Base-by-base conservation (phyloP, 2,797 vertebrate species). In the Paedocypris micromegethes region DNA sequence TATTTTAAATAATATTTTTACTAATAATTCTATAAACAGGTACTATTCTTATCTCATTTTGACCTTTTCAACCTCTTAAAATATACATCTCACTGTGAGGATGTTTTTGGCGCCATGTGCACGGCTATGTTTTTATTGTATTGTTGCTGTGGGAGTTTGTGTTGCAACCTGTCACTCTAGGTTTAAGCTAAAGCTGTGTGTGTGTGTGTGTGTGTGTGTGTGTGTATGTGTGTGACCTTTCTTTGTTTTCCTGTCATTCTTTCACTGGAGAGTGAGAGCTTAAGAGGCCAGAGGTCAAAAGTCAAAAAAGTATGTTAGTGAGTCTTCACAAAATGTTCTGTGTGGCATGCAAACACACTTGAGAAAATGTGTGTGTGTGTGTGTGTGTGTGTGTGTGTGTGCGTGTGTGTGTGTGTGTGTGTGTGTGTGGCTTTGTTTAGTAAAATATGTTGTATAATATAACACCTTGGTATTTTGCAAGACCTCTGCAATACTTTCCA, bases 231-330 rank as follows among this genome's bases (percentile, higher is more conserved):
- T 66, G 50, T 38, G 56, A 64, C 57, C 67, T 56, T 38, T 65
- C 75, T 50, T 72, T 64, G 9, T 64, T 64, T 68, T 58, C 55
- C 48, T 70, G 57, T 60, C 68, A 61, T 70, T 55, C 43, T 66
- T 52, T 59, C 44, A 47, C 55, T 62, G 59, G 53, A 55, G 57
- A 63, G 46, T 3, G 44, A 57, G 60, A 48, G 46, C 61, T 64
- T 8, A 6, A 7, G 42, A 47, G 58, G 45, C 45, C 68, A 44
- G 5, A 44, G 62, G 47, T 59, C 58, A 61, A 4, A 61, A 49
- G 57, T 57, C 53, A 50, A 40, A 41, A 56, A 45, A 50, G 47
- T 54, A 50, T 51, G 23, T 59, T 9, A 41, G 54, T 56, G 38
- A 40, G 46, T 48, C 45, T 47, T 47, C 8, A 23, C 23, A 23